Evolutionary conservation across 1,140 invertebrate species (phyloP), one percentile per base, ranked within the genome.

Genomic region (Polypedilum vanderplanki): DNA sequence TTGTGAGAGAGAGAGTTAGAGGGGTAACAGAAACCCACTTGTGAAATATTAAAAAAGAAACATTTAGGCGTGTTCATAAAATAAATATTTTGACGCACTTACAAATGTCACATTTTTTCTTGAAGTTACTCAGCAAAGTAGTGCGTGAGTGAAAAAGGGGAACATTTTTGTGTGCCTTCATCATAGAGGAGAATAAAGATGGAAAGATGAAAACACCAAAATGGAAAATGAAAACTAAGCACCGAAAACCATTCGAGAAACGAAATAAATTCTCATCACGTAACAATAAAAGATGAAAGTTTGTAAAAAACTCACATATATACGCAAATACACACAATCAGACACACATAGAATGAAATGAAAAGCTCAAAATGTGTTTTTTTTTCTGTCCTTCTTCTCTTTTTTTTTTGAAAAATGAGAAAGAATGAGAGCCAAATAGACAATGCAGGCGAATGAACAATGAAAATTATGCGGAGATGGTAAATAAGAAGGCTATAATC

Each of bases 201-300:
- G 65, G 9, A 70, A 9, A 22, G 65, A 70, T 9, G 65, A 70
- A 70, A 70, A 70, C 18, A 70, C 65, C 15, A 70, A 70, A 70
- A 70, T 70, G 65, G 65, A 70, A 20, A 70, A 70, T 57, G 46
- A 57, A 57, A 57, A 57, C 46, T n/a, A 57, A 57, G 46, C 46
- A 57, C 65, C 18, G 10, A 70, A 22, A 70, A 22, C 15, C 46
- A 12, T n/a, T 57, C 3, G 46, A 57, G 46, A 3, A 33, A 57
- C 10, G 46, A 57, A 57, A 57, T 57, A 70, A 70, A 70, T 70
- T 70, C 65, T 10, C 15, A 17, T 70, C 65, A 70, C 65, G 65
- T 70, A 70, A 22, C 65, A 70, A 70, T 70, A 70, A 70, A 70
- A 70, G 65, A 70, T 70, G 65, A 70, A 70, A 70, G 65, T 70